A percentile compares a stretch with the other conserved stretches of the same genome.
phyloP scores from a whole-genome alignment of 1,140 invertebrate species.

The Dreissena rostriformis region DNA sequence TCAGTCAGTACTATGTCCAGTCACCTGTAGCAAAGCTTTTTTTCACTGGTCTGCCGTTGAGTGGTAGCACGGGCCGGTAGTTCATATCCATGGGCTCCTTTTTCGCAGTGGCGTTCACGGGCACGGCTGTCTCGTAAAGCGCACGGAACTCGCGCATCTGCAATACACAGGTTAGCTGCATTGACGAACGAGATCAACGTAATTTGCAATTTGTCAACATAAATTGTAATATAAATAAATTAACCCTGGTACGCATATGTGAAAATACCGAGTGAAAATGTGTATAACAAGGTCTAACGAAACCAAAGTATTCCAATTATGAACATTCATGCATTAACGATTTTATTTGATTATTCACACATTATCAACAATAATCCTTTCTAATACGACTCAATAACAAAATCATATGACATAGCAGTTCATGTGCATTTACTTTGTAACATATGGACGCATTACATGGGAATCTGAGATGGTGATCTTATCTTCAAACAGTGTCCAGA shows the following conservation, averaged over 20 bases:
- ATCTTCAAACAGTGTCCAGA: conserved; percentile 87
- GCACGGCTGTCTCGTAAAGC: conserved; percentile 1
- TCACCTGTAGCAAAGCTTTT: conserved; percentile 18
- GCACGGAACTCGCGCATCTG: conserved; percentile 58
- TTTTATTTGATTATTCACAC: neutral
- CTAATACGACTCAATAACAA: no score
- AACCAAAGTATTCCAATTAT: neutral
- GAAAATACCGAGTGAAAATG: neutral
- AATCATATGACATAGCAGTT: no score
- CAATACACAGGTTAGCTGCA: conserved; percentile 2
- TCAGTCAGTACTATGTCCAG: neutral
- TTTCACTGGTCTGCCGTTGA: conserved; percentile 37
- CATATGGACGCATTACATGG: conserved; percentile 82
- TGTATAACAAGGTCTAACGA: neutral
- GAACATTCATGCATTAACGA: neutral
- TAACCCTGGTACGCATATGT: neutral
- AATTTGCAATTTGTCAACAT: neutral
- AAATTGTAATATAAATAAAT: neutral
- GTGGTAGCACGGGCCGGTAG: conserved; percentile 48
- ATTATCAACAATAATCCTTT: no score
- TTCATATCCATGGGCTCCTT: conserved; percentile 42
- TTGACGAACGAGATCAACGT: neutral
- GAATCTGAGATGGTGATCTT: conserved; percentile 85
- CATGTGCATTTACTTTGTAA: neutral
- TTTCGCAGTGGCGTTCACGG: neutral